Conservation (phyloP, 2,888 invertebrate genomes). For the Trichopoda pennipes region DNA sequence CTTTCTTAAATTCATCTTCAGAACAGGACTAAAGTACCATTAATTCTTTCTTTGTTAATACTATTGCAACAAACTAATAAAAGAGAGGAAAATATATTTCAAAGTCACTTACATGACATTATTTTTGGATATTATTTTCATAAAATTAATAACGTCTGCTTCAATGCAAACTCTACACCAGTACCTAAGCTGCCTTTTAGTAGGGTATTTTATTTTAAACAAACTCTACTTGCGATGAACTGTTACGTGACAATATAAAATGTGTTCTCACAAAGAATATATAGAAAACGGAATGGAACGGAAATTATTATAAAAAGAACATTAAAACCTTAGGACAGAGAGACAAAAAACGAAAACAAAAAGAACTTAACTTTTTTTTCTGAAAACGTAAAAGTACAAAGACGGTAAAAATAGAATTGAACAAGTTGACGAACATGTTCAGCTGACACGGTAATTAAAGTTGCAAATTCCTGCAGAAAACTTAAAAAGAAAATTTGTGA, state of each 20-base stretch:
- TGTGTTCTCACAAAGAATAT: constrained; percentile 47
- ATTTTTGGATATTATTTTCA: too few species aligned
- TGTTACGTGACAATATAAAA: constrained; percentile 51
- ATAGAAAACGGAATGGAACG: constrained; percentile 30
- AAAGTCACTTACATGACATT: too few species aligned
- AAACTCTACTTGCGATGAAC: constrained; percentile 9
- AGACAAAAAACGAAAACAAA: neutral
- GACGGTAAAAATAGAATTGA: neutral
- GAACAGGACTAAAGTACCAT: too few species aligned
- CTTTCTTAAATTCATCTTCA: too few species aligned
- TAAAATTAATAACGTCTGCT: too few species aligned
- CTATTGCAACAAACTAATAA: too few species aligned
- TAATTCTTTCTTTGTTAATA: too few species aligned
- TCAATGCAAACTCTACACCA: too few species aligned
- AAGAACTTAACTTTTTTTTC: too few species aligned
- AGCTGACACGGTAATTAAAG: constrained; percentile 37
- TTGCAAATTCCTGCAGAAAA: constrained; percentile 5
- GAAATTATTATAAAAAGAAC: constrained; percentile 53
- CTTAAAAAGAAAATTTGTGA: too few species aligned
- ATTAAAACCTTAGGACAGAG: constrained; percentile 7
- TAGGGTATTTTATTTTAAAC: neutral
- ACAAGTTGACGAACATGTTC: constrained; percentile 10
- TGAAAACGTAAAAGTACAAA: neutral
- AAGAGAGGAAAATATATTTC: too few species aligned
- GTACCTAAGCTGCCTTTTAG: neutral